These are phyloP conservation scores for Streptopelia turtur DNA, from an alignment of 2,797 vertebrate species.

Conservation along the genomic window DNA sequence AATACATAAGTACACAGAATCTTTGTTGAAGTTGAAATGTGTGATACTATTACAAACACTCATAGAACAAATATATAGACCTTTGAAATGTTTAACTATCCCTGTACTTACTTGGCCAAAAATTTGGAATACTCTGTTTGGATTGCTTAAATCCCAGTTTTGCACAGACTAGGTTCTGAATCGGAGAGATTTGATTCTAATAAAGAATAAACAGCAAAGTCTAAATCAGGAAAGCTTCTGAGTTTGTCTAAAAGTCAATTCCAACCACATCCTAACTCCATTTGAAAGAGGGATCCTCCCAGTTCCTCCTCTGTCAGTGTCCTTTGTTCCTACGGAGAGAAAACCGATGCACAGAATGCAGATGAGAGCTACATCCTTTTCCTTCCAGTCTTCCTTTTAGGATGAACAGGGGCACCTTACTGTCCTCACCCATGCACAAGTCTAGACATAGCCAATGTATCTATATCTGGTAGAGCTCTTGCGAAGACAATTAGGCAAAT, in stretches of 20 bases:
- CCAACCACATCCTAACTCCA: neutral
- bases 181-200: neutral
- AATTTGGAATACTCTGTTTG: neutral
- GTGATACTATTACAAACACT: neutral
- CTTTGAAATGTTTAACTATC: neutral
- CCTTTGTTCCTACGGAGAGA: neutral
- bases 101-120: accelerated
- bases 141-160: neutral
- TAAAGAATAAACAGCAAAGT: neutral
- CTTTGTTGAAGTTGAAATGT: neutral
- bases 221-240: neutral
- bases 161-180: neutral
- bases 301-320: neutral
- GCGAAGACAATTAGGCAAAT: neutral
- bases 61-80: neutral
- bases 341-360: neutral
- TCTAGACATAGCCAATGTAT: neutral
- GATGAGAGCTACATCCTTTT: neutral
- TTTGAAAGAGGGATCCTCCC: neutral
- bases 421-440: neutral
- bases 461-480: neutral
- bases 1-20: neutral
- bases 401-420: neutral
- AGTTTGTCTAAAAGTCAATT: neutral
- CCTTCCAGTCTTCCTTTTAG: neutral